Conservation (phyloP, 2,888 invertebrate genomes). For the Graphium colonna region DNA sequence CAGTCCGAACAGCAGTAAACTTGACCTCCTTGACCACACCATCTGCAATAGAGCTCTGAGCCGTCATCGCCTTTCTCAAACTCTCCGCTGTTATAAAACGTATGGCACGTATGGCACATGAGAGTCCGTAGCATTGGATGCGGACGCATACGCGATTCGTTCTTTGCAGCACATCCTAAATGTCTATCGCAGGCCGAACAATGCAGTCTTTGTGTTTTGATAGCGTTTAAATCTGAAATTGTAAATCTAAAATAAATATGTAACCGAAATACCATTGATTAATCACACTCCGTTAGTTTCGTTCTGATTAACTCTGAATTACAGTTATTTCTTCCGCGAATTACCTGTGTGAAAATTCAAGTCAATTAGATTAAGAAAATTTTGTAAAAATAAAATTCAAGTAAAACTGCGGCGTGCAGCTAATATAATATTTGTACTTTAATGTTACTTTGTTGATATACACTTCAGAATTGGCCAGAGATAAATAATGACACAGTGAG, state of each 20-base stretch:
- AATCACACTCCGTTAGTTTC: not conserved
- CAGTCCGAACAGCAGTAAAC: slow-evolving; percentile 90
- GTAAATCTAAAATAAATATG: not conserved
- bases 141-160: slow-evolving; percentile 82
- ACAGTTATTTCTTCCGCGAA: not conserved
- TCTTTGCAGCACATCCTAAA: slow-evolving; percentile 84
- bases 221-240: slow-evolving; percentile 77
- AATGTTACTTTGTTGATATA: too few species aligned
- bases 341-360: not conserved
- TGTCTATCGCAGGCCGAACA: slow-evolving; percentile 88
- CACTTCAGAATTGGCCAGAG: too few species aligned
- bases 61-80: slow-evolving; percentile 92
- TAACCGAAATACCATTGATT: not conserved
- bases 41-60: slow-evolving; percentile 89
- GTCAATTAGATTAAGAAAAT: not conserved
- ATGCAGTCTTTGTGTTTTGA: slow-evolving; percentile 82
- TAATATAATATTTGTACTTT: too few species aligned
- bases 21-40: slow-evolving; percentile 91
- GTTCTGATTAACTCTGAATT: not conserved
- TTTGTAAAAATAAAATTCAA: not conserved
- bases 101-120: slow-evolving; percentile 85
- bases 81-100: slow-evolving; percentile 89
- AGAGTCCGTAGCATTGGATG: slow-evolving; percentile 87
- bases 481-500: too few species aligned
- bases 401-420: not conserved